phyloP scores from a whole-genome alignment of 2,888 invertebrate species.

The Petrophora chlorosata region DNA sequence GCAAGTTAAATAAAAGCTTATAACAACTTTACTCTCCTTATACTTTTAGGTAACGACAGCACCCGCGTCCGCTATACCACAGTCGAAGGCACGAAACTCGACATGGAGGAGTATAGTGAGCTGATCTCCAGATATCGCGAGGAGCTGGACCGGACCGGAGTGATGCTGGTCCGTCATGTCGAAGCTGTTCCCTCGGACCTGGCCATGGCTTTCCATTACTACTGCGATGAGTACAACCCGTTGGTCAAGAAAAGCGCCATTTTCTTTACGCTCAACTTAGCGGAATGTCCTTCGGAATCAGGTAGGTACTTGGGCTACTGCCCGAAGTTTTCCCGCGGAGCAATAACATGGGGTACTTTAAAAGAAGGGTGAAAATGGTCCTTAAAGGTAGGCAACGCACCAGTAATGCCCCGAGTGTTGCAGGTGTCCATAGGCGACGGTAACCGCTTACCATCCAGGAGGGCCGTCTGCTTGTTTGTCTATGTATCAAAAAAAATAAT shows the following conservation, averaged over 20 bases:
- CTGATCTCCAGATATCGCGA: slow-evolving; percentile 59
- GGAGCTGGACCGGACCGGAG: slow-evolving; percentile 60
- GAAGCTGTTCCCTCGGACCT: slow-evolving; percentile 64
- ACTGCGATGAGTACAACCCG: slow-evolving; percentile 77
- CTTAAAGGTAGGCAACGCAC: too few species aligned
- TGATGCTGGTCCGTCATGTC: slow-evolving; percentile 68
- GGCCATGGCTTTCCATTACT: slow-evolving; percentile 80
- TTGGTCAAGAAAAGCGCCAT: slow-evolving; percentile 71
- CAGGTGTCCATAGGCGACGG: too few species aligned
- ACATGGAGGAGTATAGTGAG: slow-evolving; percentile 60
- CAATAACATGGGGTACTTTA: too few species aligned
- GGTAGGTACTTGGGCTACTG: slow-evolving; percentile 42
- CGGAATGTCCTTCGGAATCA: slow-evolving; percentile 52
- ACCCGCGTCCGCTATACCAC: slow-evolving; percentile 51
- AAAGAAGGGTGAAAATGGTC: too few species aligned
- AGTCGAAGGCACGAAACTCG: slow-evolving; percentile 54
- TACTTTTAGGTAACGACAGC: slow-evolving; percentile 61
- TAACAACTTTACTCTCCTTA: not conserved
- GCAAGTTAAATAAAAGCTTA: too few species aligned
- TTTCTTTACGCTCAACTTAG: slow-evolving; percentile 72
- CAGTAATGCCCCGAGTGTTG: too few species aligned
- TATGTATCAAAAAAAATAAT: too few species aligned
- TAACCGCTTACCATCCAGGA: too few species aligned
- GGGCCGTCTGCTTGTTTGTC: too few species aligned
- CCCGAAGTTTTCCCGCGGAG: too few species aligned